Conservation (phyloP, 1,140 invertebrate genomes). For the Heliconius hermathena region DNA sequence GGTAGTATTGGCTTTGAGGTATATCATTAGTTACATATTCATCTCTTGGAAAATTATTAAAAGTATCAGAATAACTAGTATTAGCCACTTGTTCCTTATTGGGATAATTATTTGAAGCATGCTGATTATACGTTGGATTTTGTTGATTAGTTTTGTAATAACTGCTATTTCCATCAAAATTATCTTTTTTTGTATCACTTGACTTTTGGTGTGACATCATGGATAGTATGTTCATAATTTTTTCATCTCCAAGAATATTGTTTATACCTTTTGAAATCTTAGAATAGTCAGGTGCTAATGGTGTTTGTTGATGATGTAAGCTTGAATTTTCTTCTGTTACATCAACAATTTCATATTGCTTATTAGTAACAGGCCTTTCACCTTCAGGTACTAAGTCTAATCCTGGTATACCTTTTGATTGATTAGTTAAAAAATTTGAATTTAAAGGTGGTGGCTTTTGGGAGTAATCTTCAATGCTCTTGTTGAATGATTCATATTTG, state of each 20-base stretch:
- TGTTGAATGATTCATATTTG: conserved; percentile 54
- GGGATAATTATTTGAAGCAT: conserved; percentile 30
- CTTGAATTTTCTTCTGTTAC: conserved; percentile 60
- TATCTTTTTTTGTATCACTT: conserved; percentile 30
- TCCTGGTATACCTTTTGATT: conserved; percentile 83
- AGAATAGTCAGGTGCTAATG: conserved; percentile 77
- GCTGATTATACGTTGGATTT: conserved; percentile 39
- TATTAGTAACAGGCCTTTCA: conserved; percentile 47
- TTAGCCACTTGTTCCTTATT: conserved; percentile 30
- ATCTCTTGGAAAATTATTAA: conserved; percentile 35
- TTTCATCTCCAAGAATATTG: conserved; percentile 83
- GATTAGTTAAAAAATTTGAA: conserved; percentile 57
- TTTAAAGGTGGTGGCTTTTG: conserved; percentile 26
- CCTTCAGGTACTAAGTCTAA: conserved; percentile 83
- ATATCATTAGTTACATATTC: conserved; percentile 37
- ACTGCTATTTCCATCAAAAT: conserved; percentile 50
- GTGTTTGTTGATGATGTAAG: conserved; percentile 18
- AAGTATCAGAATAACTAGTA: conserved; percentile 26
- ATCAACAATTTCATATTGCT: conserved; percentile 61
- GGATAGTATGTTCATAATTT: conserved; percentile 83
- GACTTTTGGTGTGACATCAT: conserved; percentile 67
- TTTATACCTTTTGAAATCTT: conserved; percentile 83
- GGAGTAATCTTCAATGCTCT: conserved; percentile 6
- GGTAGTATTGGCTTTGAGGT: conserved; percentile 48
- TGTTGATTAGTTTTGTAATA: conserved; percentile 40